Conservation (phyloP, 2,888 invertebrate genomes). For the Nomada fabriciana region DNA sequence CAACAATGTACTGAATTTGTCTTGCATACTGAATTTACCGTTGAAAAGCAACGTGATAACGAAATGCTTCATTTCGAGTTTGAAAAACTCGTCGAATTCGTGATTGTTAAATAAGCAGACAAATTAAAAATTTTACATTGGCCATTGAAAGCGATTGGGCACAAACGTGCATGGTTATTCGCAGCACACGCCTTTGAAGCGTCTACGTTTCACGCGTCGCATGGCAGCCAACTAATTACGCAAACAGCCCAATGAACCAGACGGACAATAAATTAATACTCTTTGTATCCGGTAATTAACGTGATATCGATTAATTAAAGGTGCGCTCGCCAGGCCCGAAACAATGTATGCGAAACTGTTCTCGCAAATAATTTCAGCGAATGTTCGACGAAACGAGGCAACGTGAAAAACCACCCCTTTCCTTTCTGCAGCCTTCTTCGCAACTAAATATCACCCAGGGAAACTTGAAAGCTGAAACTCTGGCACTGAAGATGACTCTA, state of each 20-base stretch:
- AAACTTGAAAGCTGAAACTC: slow-evolving; percentile 7
- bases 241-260: slow-evolving; percentile 42
- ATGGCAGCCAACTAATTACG: slow-evolving; percentile 60
- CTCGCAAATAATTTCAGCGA: background rate
- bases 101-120: background rate
- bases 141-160: slow-evolving; percentile 3
- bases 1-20: no score
- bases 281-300: slow-evolving; percentile 50
- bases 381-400: background rate
- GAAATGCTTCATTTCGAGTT: no score
- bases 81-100: no score
- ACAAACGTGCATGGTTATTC: slow-evolving; percentile 25
- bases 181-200: slow-evolving; percentile 43
- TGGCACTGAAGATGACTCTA: slow-evolving; percentile 14
- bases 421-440: background rate
- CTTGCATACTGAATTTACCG: no score
- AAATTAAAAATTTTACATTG: slow-evolving; percentile 21
- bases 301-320: slow-evolving; percentile 22
- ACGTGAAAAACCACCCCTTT: background rate
- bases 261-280: slow-evolving; percentile 62
- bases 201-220: slow-evolving; percentile 45
- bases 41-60: no score
- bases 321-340: background rate
- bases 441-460: background rate
- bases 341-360: background rate